phyloP scores from a whole-genome alignment of 2,113 vertebrate species.

The Hippocampus guttulatus region DNA sequence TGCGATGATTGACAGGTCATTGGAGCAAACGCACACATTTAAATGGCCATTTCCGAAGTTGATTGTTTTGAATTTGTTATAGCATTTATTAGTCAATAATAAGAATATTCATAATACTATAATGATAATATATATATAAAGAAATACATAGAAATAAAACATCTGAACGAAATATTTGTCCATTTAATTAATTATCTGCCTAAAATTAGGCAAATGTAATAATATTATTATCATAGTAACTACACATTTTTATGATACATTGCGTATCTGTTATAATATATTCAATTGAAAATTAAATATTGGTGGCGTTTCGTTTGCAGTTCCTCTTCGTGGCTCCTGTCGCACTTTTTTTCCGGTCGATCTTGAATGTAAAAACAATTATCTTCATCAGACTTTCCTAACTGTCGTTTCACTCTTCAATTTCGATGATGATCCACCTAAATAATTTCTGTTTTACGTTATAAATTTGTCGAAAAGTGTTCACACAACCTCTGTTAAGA shows the following conservation, averaged over 20 bases:
- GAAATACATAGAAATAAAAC: not conserved
- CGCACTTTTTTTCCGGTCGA: too few species aligned
- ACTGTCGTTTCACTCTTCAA: not conserved
- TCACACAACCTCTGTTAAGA: not conserved
- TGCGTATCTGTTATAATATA: not conserved
- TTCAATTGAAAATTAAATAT: not conserved
- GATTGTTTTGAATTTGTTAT: not conserved
- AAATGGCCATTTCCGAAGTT: not conserved
- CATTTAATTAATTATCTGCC: not conserved
- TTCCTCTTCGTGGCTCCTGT: too few species aligned
- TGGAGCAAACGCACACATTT: not conserved
- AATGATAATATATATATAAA: not conserved
- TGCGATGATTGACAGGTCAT: slow-evolving; percentile 36
- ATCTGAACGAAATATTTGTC: not conserved
- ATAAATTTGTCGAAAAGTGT: not conserved
- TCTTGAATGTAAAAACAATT: not conserved
- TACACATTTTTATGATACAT: not conserved
- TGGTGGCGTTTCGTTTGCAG: not conserved
- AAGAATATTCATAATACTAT: not conserved
- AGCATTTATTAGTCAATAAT: not conserved
- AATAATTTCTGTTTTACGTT: not conserved
- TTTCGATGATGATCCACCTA: not conserved
- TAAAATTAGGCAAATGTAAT: not conserved
- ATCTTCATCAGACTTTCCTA: not conserved
- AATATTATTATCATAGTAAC: not conserved